Percentiles rank a stretch among this genome's conserved stretches.
phyloP scores from a whole-genome alignment of 2,113 vertebrate species.

The Lipophrys pholis region DNA sequence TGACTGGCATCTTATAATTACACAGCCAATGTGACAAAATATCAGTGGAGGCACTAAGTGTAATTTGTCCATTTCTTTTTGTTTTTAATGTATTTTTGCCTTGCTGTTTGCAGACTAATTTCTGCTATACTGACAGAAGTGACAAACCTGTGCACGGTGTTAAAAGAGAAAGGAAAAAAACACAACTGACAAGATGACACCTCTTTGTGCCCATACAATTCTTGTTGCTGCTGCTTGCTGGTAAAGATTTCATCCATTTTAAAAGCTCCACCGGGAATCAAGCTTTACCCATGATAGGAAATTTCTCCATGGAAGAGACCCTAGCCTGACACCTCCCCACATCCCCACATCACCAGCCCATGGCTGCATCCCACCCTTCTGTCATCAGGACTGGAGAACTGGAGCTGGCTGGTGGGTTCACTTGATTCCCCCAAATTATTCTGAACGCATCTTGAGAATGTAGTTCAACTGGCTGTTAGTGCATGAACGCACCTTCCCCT shows the following conservation, averaged over 20 bases:
- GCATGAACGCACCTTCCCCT: constrained; percentile 1
- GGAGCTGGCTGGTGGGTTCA: constrained; percentile 72
- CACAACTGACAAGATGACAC: constrained; percentile 17
- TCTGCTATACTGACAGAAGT: constrained; percentile 26
- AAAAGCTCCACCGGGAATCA: constrained; percentile 43
- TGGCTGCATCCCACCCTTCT: constrained; percentile 19
- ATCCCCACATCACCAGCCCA: neutral
- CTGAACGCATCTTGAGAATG: neutral
- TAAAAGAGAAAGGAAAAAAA: too few relatives aligned
- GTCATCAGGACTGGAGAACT: constrained; percentile 48
- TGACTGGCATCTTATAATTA: constrained; percentile 36
- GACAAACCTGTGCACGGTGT: neutral
- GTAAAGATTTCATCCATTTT: constrained; percentile 32
- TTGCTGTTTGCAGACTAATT: constrained; percentile 6
- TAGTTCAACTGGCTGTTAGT: neutral
- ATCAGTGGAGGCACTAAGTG: constrained; percentile 10
- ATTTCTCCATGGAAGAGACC: constrained; percentile 28
- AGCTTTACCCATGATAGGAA: constrained; percentile 33
- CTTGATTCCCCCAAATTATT: constrained; percentile 12
- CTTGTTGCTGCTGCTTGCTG: neutral
- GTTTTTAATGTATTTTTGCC: neutral
- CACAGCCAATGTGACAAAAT: constrained; percentile 32
- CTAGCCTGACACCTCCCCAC: constrained; percentile 9
- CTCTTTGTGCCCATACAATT: neutral
- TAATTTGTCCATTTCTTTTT: neutral